phyloP scores from a whole-genome alignment of 2,888 invertebrate genomes.

The Hermaeophaga mercurialis region DNA sequence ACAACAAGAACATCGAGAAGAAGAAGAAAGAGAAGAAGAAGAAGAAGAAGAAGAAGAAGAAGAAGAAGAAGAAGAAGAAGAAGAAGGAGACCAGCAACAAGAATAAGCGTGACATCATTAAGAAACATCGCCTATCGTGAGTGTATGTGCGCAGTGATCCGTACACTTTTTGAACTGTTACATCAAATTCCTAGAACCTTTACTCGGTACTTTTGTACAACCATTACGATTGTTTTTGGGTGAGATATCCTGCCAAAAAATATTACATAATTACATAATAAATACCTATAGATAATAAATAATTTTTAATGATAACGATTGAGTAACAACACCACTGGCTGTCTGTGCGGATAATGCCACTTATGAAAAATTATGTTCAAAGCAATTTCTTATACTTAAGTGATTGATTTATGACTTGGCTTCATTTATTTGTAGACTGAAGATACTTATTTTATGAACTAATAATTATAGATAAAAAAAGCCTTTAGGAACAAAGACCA shows the following conservation, averaged over 20 bases:
- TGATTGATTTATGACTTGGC: too few relatives aligned
- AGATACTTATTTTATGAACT: too few relatives aligned
- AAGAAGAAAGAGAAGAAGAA: slow-evolving; percentile 12
- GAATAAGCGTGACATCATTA: background rate
- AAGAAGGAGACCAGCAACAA: too few relatives aligned
- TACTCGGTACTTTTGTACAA: slow-evolving; percentile 56
- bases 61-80: background rate
- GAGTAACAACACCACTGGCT: slow-evolving; percentile 35
- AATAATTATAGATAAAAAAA: too few relatives aligned
- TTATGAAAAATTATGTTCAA: too few relatives aligned
- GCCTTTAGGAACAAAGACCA: too few relatives aligned
- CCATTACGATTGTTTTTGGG: slow-evolving; percentile 58
- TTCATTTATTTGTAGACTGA: too few relatives aligned
- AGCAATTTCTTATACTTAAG: too few relatives aligned
- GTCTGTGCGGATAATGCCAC: too few relatives aligned
- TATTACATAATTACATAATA: slow-evolving; percentile 50
- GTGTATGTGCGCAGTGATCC: slow-evolving; percentile 58
- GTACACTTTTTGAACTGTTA: slow-evolving; percentile 57
- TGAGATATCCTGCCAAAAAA: slow-evolving; percentile 60
- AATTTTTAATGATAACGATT: slow-evolving; percentile 47
- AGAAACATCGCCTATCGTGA: slow-evolving; percentile 34
- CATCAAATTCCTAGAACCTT: slow-evolving; percentile 56
- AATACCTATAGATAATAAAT: slow-evolving; percentile 50
- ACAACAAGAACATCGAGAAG: slow-evolving; percentile 26
- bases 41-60: slow-evolving; percentile 13